Base-by-base conservation (phyloP, 2,888 invertebrate genomes). In the Penaeus monodon region DNA sequence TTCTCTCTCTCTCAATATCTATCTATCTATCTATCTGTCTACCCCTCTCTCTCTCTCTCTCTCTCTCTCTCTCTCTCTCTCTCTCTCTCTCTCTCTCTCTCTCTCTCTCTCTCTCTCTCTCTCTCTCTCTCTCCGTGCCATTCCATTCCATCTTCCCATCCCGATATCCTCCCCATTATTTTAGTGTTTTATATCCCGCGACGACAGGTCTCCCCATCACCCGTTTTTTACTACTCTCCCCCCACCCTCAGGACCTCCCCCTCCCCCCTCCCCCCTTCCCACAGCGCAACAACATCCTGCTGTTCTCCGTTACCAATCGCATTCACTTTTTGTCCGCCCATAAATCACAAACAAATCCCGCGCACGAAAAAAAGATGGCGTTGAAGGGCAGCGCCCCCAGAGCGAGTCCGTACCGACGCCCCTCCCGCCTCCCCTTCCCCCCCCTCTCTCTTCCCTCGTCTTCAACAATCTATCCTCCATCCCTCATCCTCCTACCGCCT, bases 11-110 rank as follows among this genome's bases (percentile, higher is more conserved):
- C 68, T 29, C n/a, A 24, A 24, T 68, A 24, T 68, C n/a, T 68
- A 24, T 68, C 24, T 68, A 1, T 68, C 68, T 68, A 24, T 68
- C n/a, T 68, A 24, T 68, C 68, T 68, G 1, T 68, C 68, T 24
- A 24, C 17, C 68, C 17, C 68, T 68, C 68, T 68, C 68, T 24
- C 70, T 70, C 70, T 70, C 2, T 70, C 70, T 70, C 70, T n/a
- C 70, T 70, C 70, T n/a, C 70, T 70, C 70, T 70, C 70, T 70
- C 70, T 70, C 70, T n/a, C 70, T 70, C 70, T 70, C 70, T 70
- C 70, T 70, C 70, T n/a, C 70, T 70, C 70, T n/a, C 70, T 70
- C 70, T 70, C 70, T 70, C 70, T 70, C 70, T 70, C 70, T 70
- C 70, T 70, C 70, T 70, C 70, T 70, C 70, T n/a, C 70, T n/a